Conservation (phyloP, 2,888 invertebrate genomes). For the Omphaloscelis lunosa region DNA sequence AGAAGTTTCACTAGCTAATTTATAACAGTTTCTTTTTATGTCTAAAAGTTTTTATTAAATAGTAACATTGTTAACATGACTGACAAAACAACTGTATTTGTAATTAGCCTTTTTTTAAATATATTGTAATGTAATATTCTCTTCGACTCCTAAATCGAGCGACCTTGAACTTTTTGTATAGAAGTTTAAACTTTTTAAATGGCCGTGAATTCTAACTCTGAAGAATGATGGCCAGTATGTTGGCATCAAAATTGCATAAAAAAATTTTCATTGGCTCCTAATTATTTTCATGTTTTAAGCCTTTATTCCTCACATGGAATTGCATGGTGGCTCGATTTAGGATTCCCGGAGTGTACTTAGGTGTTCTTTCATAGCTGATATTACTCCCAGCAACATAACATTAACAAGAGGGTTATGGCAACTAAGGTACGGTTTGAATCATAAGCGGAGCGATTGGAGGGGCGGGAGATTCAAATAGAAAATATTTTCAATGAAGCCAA, state of each 20-base stretch:
- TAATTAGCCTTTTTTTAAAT: conserved; percentile 15
- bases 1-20: not conserved
- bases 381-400: not conserved
- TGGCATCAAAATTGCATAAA: too few relatives aligned
- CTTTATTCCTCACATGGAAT: too few relatives aligned
- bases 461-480: not conserved
- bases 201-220: too few relatives aligned
- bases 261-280: too few relatives aligned
- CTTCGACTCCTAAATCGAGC: not conserved
- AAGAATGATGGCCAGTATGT: not conserved
- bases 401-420: not conserved
- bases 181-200: too few relatives aligned
- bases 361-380: not conserved
- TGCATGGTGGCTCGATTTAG: not conserved
- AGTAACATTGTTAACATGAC: conserved; percentile 30
- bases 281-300: too few relatives aligned
- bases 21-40: not conserved
- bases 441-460: conserved; percentile 1
- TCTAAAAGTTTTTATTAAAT: conserved; percentile 17
- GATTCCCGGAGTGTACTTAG: not conserved
- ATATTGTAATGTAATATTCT: not conserved
- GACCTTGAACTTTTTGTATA: too few relatives aligned
- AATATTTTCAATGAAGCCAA: not conserved
- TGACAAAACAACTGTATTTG: conserved; percentile 29
- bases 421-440: not conserved